These are phyloP conservation scores for Theristicus caerulescens DNA, from an alignment of 2,113 vertebrate species.

Conservation along the genomic window DNA sequence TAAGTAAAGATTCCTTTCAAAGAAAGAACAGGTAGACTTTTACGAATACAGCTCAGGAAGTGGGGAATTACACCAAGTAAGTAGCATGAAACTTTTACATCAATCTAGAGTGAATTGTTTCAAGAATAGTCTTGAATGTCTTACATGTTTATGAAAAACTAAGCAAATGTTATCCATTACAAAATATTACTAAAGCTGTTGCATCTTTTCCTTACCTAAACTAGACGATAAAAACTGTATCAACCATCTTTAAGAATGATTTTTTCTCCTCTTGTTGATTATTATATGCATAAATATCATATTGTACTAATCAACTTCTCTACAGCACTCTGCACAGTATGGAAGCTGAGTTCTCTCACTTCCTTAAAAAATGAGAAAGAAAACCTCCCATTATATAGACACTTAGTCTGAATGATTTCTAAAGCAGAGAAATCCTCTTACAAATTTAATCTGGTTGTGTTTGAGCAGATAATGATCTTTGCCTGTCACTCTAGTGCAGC, in stretches of 20 bases:
- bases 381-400: background rate
- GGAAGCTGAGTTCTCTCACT: background rate
- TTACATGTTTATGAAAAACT: background rate
- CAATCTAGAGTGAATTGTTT: background rate
- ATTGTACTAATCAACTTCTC: background rate
- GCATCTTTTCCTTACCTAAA: background rate
- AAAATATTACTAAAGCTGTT: background rate
- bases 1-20: background rate
- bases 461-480: conserved; percentile 11
- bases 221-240: background rate
- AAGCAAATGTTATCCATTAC: background rate
- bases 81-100: background rate
- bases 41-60: background rate
- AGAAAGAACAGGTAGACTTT: background rate
- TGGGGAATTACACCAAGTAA: background rate
- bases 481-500: background rate
- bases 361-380: background rate
- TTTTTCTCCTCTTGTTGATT: background rate
- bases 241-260: background rate
- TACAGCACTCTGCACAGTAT: background rate
- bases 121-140: background rate
- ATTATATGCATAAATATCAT: background rate
- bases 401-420: background rate
- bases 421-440: conserved; percentile 38
- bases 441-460: conserved; percentile 6